phyloP scores from a whole-genome alignment of 1,140 invertebrate genomes.

The Scaptomyza graminum region DNA sequence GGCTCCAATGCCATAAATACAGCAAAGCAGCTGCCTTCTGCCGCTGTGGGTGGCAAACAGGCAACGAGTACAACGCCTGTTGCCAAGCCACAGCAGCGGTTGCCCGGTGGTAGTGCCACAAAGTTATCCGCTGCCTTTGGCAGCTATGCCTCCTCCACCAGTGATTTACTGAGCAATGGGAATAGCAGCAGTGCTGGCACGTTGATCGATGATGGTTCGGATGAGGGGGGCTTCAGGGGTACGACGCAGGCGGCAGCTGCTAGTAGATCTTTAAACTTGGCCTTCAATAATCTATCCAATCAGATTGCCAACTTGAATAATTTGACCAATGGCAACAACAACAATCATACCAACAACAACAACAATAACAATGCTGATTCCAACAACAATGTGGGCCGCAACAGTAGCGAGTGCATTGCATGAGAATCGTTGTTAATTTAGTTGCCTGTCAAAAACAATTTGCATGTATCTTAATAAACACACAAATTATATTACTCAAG shows the following conservation, averaged over 20 bases:
- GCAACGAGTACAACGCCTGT: conserved; percentile 26
- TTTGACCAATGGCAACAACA: conserved; percentile 41
- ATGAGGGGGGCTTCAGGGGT: conserved; percentile 21
- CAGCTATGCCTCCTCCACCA: conserved; percentile 52
- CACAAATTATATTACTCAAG: neutral
- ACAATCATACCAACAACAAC: conserved; percentile 20
- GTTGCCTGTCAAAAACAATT: conserved; percentile 37
- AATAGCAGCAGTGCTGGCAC: conserved; percentile 69
- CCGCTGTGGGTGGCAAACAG: conserved; percentile 36
- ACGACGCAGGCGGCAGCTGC: conserved; percentile 31
- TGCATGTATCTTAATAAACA: conserved; percentile 60
- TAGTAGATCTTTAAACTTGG: conserved; percentile 68
- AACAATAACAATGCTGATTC: conserved; percentile 59
- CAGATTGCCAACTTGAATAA: conserved; percentile 72
- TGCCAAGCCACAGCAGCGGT: conserved; percentile 62
- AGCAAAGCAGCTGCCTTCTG: conserved; percentile 26
- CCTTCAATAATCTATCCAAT: conserved; percentile 70
- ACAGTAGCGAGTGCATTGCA: conserved; percentile 74
- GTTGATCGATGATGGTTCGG: conserved; percentile 58
- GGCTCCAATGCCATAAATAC: neutral
- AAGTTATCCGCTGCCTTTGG: conserved; percentile 29
- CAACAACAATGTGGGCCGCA: conserved; percentile 74
- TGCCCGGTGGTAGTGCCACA: conserved; percentile 30
- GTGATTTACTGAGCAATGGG: conserved; percentile 60
- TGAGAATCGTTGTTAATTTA: conserved; percentile 77